Conservation (phyloP, 23 tunicate genomes). For the Phallusia fumigata region DNA sequence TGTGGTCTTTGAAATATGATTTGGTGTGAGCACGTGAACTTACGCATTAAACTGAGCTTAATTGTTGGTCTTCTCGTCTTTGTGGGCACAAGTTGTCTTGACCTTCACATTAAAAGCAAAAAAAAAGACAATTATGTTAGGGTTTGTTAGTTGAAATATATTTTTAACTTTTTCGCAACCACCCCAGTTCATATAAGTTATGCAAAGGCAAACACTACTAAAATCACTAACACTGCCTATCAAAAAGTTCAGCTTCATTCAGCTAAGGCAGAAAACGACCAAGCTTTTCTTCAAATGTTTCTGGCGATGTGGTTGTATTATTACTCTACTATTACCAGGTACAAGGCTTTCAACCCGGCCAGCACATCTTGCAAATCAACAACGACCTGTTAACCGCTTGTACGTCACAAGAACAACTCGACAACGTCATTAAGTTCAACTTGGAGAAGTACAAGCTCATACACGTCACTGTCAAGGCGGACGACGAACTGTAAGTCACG, state of each 20-base stretch:
- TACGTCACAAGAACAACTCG: conserved; percentile 65
- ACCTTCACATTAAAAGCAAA: too few relatives aligned
- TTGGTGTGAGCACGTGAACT: too few relatives aligned
- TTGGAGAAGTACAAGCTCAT: conserved; percentile 63
- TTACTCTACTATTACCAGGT: conserved; percentile 30
- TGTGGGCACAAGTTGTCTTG: too few relatives aligned
- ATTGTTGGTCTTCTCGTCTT: too few relatives aligned
- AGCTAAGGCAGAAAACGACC: too few relatives aligned
- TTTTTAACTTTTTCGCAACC: too few relatives aligned
- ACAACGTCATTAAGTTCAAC: conserved; percentile 45
- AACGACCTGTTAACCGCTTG: conserved; percentile 54
- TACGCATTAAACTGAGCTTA: too few relatives aligned
- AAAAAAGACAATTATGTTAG: too few relatives aligned
- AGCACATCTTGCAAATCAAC: conserved; percentile 63
- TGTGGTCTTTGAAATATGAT: too few relatives aligned
- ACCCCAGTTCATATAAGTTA: too few relatives aligned
- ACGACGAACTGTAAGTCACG: conserved; percentile 77
- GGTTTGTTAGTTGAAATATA: too few relatives aligned
- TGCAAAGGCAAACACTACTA: too few relatives aligned
- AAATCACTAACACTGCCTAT: neutral
- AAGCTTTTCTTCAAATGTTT: neutral
- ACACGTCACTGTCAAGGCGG: conserved; percentile 71
- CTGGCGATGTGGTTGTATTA: conserved; percentile 72
- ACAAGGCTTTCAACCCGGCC: conserved; percentile 87
- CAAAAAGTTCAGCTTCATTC: neutral